Base-by-base conservation (phyloP, 2,888 invertebrate genomes). In the Dione vanillae region DNA sequence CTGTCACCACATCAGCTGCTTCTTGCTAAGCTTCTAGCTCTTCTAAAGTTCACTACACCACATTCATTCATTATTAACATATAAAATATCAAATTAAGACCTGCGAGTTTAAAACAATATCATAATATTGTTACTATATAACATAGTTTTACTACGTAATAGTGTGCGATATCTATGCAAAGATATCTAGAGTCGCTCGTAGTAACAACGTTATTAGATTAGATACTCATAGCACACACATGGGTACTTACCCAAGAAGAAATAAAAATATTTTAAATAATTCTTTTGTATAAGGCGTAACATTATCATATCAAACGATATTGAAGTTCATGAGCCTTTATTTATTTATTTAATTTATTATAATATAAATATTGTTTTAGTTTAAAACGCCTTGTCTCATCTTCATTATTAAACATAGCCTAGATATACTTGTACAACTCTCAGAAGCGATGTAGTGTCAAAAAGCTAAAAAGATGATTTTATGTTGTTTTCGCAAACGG, bases 1-100 rank as follows among this genome's bases (percentile, higher is more conserved):
- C 94, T 93, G 94, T 90, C 91, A 77, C 19, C 69, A 43, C 77
- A 86, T 91, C 91, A 91, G 91, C 92, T 92, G 92, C 91, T 84
- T 83, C 86, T 87, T 83, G 72, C 79, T 85, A n/a, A 85, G 83
- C 85, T 82, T 83, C 83, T 85, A 37, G 49, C 61, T 14, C 45
- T 45, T 85, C 85, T 85, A 79, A 82, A 80, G 76, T 78, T 76
- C 73, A 79, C 56, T n/a, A 40, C 56, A 56, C 16, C 69, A 66
- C 79, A 41, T 71, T 74, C 2, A 7, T n/a, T n/a, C n/a, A n/a
- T 9, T 8, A 47, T 9, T 3, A 10, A 27, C 16, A 0, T 1
- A 52, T 1, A 54, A 52, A 14, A 35, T 10, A 35, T 35, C 8
- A 5, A 9, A 10, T 9, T 37, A 5, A 9, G 16, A 54, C 35